Evolutionary conservation across 2,797 vertebrate species (phyloP).

Genomic region (Brotula barbata): DNA sequence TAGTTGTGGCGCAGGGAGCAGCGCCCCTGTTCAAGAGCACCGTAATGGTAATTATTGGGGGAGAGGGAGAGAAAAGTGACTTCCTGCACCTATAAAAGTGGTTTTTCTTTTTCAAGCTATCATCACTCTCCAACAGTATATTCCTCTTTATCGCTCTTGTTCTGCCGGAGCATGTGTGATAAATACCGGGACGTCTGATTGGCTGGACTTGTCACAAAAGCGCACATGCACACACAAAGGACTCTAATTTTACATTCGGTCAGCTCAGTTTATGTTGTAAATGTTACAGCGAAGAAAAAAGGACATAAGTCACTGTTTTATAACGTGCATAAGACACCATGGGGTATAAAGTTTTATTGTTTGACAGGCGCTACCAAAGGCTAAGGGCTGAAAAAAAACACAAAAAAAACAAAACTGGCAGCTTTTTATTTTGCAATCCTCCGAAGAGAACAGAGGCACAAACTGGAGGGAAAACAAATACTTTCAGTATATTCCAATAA

Average conservation of each 20-base stretch:
- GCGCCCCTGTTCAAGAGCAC: slow-evolving; percentile 20
- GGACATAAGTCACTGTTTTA: too few species aligned
- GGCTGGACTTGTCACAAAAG: neutral
- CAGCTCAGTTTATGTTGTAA: neutral
- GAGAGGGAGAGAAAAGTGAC: slow-evolving; percentile 18
- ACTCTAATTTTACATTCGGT: neutral
- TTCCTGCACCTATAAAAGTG: slow-evolving; percentile 31
- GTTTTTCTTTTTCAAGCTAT: slow-evolving; percentile 23
- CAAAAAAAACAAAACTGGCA: too few species aligned
- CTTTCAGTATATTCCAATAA: too few species aligned
- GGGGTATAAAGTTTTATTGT: too few species aligned
- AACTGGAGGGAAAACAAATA: too few species aligned
- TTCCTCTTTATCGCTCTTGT: neutral
- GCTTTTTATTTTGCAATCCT: too few species aligned
- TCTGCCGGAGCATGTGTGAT: slow-evolving; percentile 19
- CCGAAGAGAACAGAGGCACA: too few species aligned
- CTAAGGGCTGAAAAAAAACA: too few species aligned
- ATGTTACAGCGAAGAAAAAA: too few species aligned
- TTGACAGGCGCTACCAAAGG: too few species aligned
- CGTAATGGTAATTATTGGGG: slow-evolving; percentile 52
- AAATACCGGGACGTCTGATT: slow-evolving; percentile 25
- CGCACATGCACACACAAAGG: neutral
- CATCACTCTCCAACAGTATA: neutral
- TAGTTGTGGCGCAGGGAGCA: slow-evolving; percentile 13
- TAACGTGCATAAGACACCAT: too few species aligned